phyloP scores from a whole-genome alignment of 2,797 vertebrate genomes.

The Stomatorhinus walkeri region DNA sequence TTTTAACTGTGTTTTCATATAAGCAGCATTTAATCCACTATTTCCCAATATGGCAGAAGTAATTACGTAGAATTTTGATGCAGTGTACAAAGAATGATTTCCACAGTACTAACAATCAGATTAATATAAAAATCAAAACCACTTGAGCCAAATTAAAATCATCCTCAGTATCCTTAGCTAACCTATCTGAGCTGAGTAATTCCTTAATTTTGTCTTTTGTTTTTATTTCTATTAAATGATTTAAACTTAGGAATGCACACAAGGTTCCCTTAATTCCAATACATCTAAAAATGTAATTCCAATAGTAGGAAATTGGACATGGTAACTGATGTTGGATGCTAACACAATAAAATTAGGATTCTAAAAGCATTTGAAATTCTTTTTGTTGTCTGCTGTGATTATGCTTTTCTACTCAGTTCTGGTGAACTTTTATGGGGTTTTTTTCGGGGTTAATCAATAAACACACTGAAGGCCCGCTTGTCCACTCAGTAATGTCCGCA shows the following conservation, averaged over 20 bases:
- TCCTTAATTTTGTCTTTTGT: not conserved
- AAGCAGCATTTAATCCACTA: not conserved
- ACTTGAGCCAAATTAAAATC: not conserved
- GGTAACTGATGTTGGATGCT: not conserved
- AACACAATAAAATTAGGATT: not conserved
- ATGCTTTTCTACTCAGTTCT: not conserved
- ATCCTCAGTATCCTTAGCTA: not conserved
- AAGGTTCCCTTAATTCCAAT: not conserved
- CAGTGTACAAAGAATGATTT: not conserved
- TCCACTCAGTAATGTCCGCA: not conserved
- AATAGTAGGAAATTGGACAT: not conserved
- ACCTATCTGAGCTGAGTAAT: not conserved
- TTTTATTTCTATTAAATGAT: not conserved
- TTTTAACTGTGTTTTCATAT: not conserved
- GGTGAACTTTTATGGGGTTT: not conserved
- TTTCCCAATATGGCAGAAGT: not conserved
- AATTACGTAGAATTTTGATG: not conserved
- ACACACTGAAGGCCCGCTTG: not conserved
- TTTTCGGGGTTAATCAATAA: not conserved
- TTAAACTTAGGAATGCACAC: not conserved
- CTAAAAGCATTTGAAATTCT: not conserved
- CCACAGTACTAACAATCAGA: not conserved
- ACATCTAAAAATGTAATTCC: not conserved
- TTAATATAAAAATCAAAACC: not conserved
- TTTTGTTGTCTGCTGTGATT: not conserved